Evolutionary conservation across 2,113 vertebrate genomes (phyloP).

Genomic region (Pelecanoides urinatrix): DNA sequence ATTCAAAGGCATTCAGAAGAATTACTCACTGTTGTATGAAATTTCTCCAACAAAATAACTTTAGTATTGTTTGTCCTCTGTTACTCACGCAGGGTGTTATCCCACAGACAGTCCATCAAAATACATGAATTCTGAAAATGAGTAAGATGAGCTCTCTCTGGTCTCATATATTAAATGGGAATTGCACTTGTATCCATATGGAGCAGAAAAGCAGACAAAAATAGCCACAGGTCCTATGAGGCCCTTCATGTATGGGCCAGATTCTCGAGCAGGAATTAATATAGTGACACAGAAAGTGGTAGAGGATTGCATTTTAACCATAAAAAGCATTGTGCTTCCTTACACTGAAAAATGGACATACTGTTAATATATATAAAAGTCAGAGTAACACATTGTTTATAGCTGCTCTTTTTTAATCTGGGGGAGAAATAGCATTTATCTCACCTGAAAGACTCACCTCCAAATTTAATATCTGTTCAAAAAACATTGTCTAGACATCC

Average conservation of each 20-base stretch:
- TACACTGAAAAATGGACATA: neutral
- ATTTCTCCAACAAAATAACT: neutral
- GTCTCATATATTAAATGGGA: neutral
- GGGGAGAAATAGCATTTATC: neutral
- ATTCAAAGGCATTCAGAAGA: constrained; percentile 16
- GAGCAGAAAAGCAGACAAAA: neutral
- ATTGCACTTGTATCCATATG: neutral
- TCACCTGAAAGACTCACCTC: neutral
- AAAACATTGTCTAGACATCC: neutral
- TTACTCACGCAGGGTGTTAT: neutral
- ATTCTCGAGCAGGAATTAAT: neutral
- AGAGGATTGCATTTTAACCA: neutral
- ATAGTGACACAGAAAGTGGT: neutral
- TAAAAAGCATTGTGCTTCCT: neutral
- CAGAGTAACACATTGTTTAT: neutral
- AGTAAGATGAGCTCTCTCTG: neutral
- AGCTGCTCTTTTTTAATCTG: neutral
- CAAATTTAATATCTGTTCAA: neutral
- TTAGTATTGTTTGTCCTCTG: neutral
- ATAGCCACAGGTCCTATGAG: neutral
- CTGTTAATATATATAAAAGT: neutral
- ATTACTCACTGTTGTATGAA: constrained; percentile 2
- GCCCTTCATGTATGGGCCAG: neutral
- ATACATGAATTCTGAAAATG: neutral
- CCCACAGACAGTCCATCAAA: neutral